Conservation (phyloP, 2,797 vertebrate genomes). For the Glossophaga mutica region DNA sequence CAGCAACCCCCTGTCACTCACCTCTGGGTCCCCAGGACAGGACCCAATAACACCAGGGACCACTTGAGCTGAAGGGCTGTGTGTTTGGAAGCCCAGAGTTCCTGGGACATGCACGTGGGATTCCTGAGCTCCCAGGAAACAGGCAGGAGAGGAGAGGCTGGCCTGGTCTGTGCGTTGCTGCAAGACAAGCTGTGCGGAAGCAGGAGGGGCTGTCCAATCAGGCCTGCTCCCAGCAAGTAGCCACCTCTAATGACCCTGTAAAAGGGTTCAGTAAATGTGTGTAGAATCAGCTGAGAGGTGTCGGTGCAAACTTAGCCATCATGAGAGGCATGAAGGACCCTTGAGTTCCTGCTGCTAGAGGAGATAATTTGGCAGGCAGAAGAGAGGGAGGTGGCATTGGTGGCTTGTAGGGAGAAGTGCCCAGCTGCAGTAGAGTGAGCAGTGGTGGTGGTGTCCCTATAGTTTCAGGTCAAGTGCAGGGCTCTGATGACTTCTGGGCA, state of each 20-base stretch:
- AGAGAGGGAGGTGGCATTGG: neutral
- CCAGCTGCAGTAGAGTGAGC: neutral
- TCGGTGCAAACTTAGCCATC: neutral
- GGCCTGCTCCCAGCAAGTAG: neutral
- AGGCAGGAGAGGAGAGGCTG: neutral
- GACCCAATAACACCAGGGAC: neutral
- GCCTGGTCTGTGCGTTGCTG: neutral
- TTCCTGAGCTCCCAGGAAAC: neutral
- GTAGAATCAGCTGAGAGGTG: neutral
- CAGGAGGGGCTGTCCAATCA: neutral
- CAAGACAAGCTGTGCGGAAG: neutral
- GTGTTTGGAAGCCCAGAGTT: neutral
- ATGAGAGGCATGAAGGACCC: constrained; percentile 39
- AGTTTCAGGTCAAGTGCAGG: neutral
- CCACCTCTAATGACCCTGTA: neutral
- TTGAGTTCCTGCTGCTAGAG: neutral
- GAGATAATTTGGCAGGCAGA: constrained; percentile 39
- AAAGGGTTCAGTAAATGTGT: neutral
- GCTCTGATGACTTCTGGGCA: neutral
- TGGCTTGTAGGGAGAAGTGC: neutral
- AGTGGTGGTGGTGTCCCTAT: neutral
- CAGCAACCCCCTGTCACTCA: neutral
- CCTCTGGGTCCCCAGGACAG: neutral
- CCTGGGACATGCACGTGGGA: neutral
- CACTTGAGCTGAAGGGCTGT: neutral